Conservation (phyloP, 2,888 invertebrate genomes). For the Trimorus sp. region DNA sequence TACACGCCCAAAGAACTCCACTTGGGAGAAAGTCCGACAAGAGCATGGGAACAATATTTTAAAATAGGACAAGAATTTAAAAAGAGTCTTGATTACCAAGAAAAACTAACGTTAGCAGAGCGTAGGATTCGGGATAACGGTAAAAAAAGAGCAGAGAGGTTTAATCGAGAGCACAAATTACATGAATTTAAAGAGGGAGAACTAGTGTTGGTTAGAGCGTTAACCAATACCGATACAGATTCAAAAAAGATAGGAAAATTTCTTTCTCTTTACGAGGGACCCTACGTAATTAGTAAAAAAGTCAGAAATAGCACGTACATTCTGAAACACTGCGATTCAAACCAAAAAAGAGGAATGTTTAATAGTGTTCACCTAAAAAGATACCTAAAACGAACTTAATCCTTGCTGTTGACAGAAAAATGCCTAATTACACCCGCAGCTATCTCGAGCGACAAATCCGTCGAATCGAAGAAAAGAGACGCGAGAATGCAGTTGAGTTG, state of each 20-base stretch:
- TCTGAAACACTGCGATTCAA: not conserved
- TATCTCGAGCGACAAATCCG: too few species aligned
- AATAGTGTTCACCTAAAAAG: constrained; percentile 9
- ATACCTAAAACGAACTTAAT: too few species aligned
- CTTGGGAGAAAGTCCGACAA: not conserved
- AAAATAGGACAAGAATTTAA: too few species aligned
- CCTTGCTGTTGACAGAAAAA: too few species aligned
- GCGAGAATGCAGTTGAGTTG: too few species aligned
- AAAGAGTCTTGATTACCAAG: too few species aligned
- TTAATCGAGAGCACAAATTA: constrained; percentile 11
- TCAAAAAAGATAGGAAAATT: constrained; percentile 44
- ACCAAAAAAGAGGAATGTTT: not conserved
- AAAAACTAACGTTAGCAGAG: not conserved
- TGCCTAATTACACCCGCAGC: too few species aligned
- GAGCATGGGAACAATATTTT: constrained; percentile 17
- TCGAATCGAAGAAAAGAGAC: too few species aligned
- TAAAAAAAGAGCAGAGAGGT: not conserved
- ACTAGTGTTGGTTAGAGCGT: constrained; percentile 31
- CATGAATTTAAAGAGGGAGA: constrained; percentile 23
- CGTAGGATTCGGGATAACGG: constrained; percentile 23
- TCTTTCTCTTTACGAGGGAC: constrained; percentile 43
- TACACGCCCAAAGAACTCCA: constrained; percentile 12
- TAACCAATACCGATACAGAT: constrained; percentile 12
- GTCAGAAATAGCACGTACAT: constrained; percentile 6
- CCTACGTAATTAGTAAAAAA: constrained; percentile 25